These are phyloP conservation scores for Semaprochilodus insignis DNA, from an alignment of 2,797 vertebrate genomes.

Conservation along the genomic window DNA sequence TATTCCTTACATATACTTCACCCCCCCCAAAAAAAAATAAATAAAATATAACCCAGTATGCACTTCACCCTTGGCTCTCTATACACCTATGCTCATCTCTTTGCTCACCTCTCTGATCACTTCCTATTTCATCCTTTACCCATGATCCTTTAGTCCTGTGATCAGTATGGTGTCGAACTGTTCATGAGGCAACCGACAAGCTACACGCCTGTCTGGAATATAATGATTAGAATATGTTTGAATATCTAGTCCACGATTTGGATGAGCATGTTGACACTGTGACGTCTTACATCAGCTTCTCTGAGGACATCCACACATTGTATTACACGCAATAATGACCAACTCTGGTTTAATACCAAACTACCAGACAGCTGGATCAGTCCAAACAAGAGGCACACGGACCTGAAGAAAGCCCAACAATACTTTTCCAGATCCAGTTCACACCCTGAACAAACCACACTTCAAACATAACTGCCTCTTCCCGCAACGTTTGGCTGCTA, in stretches of 20 bases:
- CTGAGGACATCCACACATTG: background rate
- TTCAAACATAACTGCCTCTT: too few species aligned
- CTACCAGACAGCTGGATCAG: background rate
- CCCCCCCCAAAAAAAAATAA: too few species aligned
- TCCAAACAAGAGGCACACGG: background rate
- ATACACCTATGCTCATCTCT: too few species aligned
- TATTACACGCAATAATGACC: background rate
- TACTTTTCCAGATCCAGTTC: too few species aligned
- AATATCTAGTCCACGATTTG: background rate
- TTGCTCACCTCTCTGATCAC: constrained; percentile 3
- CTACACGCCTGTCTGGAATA: background rate
- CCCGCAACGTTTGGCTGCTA: too few species aligned
- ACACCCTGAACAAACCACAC: too few species aligned
- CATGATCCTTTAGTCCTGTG: background rate
- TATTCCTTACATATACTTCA: too few species aligned
- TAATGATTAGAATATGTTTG: background rate
- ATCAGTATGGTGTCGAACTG: background rate
- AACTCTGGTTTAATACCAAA: background rate
- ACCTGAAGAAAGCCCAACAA: background rate
- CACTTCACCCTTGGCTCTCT: too few species aligned
- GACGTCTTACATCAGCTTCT: background rate
- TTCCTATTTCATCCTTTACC: background rate
- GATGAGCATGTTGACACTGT: constrained; percentile 1
- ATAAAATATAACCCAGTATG: too few species aligned
- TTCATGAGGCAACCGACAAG: background rate